phyloP scores from a whole-genome alignment of 1,140 invertebrate genomes.

The Drosophila bocki region DNA sequence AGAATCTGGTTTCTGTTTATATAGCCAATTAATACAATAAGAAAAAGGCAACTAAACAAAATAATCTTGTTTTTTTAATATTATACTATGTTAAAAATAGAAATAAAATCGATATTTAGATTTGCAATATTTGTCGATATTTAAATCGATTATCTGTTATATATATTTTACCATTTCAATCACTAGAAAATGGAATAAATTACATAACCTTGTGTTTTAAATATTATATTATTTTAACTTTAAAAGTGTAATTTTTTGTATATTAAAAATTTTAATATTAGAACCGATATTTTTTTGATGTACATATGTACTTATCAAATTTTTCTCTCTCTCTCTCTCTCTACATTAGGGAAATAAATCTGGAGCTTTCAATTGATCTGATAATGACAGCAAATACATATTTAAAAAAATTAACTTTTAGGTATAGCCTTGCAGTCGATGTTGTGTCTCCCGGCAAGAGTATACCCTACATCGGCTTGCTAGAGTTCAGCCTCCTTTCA shows the following conservation, averaged over 20 bases:
- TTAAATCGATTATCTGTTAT: neutral
- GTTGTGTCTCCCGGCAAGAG: neutral
- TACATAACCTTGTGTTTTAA: no score
- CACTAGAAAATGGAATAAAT: no score
- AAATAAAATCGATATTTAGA: neutral
- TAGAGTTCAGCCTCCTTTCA: neutral
- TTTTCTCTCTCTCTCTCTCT: no score
- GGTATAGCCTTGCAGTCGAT: no score
- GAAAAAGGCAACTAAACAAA: neutral
- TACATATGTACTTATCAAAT: no score
- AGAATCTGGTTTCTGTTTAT: neutral
- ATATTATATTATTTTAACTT: no score
- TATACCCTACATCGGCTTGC: neutral
- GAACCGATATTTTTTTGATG: no score
- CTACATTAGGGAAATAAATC: no score
- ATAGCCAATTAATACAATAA: neutral
- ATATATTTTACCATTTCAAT: no score
- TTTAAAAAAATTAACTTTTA: neutral
- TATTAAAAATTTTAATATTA: no score
- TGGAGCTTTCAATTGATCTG: neutral
- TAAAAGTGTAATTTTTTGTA: no score
- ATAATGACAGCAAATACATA: neutral
- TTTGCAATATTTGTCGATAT: neutral
- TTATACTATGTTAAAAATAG: neutral
- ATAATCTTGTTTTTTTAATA: neutral